These are phyloP conservation scores for Onychomys arenicola DNA, from an alignment of 2,797 vertebrate species.

Conservation along the genomic window DNA sequence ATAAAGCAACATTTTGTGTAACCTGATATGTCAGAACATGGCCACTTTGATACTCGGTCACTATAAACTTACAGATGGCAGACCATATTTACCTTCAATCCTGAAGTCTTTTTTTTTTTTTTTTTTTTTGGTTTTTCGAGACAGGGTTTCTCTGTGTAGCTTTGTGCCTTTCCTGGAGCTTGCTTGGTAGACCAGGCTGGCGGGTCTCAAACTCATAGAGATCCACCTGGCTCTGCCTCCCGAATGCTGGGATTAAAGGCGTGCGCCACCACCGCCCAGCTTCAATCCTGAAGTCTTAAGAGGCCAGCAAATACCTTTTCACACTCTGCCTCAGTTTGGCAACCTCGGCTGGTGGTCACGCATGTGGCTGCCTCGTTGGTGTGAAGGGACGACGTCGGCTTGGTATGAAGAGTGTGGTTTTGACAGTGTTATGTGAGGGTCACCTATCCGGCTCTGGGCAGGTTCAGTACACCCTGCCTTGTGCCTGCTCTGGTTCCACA, in stretches of 20 bases:
- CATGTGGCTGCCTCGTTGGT: accelerated
- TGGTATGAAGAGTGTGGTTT: accelerated
- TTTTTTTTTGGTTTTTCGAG: too few species aligned
- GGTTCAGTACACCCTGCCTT: too few species aligned
- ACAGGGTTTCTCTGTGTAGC: too few species aligned
- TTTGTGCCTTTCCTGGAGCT: too few species aligned
- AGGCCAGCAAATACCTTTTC: accelerated
- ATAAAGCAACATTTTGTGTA: not conserved
- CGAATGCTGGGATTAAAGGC: too few species aligned
- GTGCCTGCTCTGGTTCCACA: not conserved
- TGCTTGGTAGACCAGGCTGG: too few species aligned
- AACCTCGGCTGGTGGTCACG: accelerated
- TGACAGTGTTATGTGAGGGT: accelerated
- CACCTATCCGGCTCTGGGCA: not conserved
- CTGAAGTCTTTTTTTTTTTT: too few species aligned
- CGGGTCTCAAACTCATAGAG: too few species aligned
- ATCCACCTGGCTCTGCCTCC: too few species aligned
- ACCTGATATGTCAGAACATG: not conserved
- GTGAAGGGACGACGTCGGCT: accelerated
- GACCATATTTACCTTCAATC: accelerated
- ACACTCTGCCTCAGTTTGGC: accelerated
- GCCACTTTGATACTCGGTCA: accelerated
- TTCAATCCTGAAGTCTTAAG: not conserved
- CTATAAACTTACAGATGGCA: accelerated
- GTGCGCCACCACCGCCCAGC: too few species aligned